Evolutionary conservation across 2,113 vertebrate genomes (phyloP).

Genomic region (Petromus typicus): DNA sequence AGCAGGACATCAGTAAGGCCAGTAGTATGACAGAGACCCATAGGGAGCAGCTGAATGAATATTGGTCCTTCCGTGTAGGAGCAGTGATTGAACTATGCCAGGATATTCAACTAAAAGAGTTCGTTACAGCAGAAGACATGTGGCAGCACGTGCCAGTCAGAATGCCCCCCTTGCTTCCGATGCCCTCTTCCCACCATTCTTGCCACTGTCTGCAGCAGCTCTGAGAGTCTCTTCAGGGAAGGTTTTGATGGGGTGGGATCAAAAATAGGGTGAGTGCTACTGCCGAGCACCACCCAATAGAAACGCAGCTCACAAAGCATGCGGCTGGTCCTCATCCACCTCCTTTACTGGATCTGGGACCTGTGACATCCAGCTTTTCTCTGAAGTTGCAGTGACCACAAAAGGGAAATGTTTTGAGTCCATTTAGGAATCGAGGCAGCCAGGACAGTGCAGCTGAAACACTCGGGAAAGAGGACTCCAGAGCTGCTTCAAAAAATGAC

Average conservation of each 20-base stretch:
- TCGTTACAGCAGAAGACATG: neutral
- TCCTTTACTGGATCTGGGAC: neutral
- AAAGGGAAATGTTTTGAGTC: neutral
- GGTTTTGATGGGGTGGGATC: too few relatives aligned
- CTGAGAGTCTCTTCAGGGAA: neutral
- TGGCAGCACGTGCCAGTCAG: neutral
- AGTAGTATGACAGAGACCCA: rapidly evolving
- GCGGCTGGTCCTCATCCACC: neutral
- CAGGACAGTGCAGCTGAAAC: neutral
- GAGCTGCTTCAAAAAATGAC: neutral
- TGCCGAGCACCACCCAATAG: neutral
- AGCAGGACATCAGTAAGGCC: rapidly evolving
- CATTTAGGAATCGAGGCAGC: neutral
- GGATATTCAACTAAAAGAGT: neutral
- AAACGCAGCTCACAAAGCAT: neutral
- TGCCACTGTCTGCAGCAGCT: neutral
- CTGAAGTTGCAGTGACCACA: too few relatives aligned
- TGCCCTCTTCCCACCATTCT: neutral
- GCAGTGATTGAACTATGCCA: neutral
- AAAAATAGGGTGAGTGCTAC: neutral
- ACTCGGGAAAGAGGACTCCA: neutral
- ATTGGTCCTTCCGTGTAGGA: rapidly evolving
- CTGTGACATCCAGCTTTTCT: neutral
- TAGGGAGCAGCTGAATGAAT: too few relatives aligned
- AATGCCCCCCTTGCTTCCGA: rapidly evolving